Conservation (phyloP, 2,113 vertebrate genomes). For the Amblyornis subalaris region DNA sequence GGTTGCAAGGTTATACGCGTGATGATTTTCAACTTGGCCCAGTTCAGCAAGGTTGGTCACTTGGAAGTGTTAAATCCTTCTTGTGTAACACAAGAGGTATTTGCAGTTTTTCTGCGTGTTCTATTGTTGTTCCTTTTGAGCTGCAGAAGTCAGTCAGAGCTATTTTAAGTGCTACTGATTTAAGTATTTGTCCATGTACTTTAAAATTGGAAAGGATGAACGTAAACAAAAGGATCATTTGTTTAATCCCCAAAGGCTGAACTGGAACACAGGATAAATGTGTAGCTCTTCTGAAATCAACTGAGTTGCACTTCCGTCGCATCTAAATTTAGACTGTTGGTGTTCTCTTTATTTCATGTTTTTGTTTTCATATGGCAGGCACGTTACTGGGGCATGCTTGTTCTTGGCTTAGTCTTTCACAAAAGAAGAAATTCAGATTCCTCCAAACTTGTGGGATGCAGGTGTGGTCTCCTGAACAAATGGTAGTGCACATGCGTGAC, state of each 20-base stretch:
- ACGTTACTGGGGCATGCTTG: background rate
- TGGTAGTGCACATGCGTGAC: background rate
- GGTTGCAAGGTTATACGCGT: accelerated
- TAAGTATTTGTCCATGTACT: background rate
- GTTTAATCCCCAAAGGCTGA: background rate
- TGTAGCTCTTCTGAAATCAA: background rate
- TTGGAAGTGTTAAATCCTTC: background rate
- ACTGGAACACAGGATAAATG: background rate
- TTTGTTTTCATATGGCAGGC: background rate
- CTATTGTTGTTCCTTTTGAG: background rate
- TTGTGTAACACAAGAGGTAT: background rate
- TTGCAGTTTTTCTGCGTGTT: background rate
- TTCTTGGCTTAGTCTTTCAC: background rate
- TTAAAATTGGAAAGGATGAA: background rate
- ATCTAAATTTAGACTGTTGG: background rate
- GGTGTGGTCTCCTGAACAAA: background rate
- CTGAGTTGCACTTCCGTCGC: background rate
- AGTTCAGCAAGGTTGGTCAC: background rate
- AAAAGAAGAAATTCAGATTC: background rate
- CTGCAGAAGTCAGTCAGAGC: background rate
- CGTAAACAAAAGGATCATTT: background rate
- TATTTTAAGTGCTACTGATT: slow-evolving; percentile 9
- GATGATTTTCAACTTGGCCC: background rate
- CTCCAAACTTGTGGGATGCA: background rate
- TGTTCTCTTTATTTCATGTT: background rate